phyloP scores from a whole-genome alignment of 2,888 invertebrate species.

The Sarcophaga subvicina region DNA sequence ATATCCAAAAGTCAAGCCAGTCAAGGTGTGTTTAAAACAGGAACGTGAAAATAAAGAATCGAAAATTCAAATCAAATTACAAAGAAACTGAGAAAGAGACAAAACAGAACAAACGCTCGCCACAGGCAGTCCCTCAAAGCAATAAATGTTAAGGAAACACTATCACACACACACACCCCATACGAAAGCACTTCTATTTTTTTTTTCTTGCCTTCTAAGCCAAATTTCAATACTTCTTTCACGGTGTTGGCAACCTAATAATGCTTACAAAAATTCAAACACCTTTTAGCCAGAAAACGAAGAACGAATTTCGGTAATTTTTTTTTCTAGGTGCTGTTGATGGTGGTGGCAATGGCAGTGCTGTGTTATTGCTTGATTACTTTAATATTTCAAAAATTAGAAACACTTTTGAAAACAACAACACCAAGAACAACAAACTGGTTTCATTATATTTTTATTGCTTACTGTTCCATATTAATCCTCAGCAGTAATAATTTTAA shows the following conservation, averaged over 20 bases:
- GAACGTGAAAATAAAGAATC: not conserved
- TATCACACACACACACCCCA: not conserved
- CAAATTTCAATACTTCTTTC: not conserved
- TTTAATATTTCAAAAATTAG: constrained; percentile 61
- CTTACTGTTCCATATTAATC: constrained; percentile 41
- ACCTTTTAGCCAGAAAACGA: constrained; percentile 57
- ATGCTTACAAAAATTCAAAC: constrained; percentile 60
- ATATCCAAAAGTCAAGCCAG: constrained; percentile 3
- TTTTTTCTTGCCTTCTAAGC: not conserved
- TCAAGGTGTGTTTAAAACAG: constrained; percentile 52
- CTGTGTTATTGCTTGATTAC: constrained; percentile 54
- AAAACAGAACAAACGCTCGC: constrained; percentile 26
- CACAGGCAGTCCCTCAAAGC: constrained; percentile 54
- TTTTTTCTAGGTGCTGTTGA: not conserved
- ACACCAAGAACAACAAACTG: constrained; percentile 22
- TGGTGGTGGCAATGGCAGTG: too few species aligned
- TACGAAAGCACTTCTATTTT: constrained; percentile 27
- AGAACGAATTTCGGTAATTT: too few species aligned
- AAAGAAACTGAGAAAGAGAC: constrained; percentile 53
- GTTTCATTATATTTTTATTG: not conserved
- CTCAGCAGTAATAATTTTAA: not conserved
- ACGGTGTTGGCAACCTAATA: constrained; percentile 48
- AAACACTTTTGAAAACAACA: constrained; percentile 36
- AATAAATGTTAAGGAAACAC: constrained; percentile 34
- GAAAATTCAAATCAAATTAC: constrained; percentile 36